phyloP scores from a whole-genome alignment of 2,113 vertebrate species.

The Anhinga anhinga region DNA sequence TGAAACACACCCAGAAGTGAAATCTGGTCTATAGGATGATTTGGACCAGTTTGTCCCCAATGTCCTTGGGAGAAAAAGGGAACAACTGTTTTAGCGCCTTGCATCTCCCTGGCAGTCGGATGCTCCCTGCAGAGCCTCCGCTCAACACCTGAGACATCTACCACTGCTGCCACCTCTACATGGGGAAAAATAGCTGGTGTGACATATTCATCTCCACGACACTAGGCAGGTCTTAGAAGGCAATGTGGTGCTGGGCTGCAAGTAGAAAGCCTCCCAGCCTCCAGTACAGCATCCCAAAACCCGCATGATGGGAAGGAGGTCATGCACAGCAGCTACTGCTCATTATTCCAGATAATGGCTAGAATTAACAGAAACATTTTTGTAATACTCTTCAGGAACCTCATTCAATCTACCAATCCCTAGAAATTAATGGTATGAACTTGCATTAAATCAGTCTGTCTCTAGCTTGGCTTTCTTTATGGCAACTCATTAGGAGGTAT shows the following conservation, averaged over 20 bases:
- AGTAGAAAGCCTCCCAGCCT: neutral
- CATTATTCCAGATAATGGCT: constrained; percentile 32
- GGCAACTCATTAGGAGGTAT: constrained; percentile 35
- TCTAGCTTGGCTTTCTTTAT: constrained; percentile 10
- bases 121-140: fast-evolving
- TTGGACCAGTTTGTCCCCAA: neutral
- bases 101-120: neutral
- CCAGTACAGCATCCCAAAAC: neutral
- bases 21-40: neutral
- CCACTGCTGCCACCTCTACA: neutral
- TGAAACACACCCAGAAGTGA: neutral
- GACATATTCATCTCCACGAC: fast-evolving
- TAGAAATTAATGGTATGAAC: constrained; percentile 50
- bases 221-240: neutral
- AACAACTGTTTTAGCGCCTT: neutral
- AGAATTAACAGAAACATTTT: constrained; percentile 31
- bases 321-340: constrained; percentile 7
- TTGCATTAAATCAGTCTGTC: constrained; percentile 54
- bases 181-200: fast-evolving
- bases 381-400: constrained; percentile 33
- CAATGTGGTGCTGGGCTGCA: neutral
- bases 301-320: neutral
- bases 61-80: neutral
- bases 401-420: constrained; percentile 37
- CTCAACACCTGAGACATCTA: neutral